Evolutionary conservation across 2,888 invertebrate species (phyloP).

Genomic region (Uloborus plumipes): DNA sequence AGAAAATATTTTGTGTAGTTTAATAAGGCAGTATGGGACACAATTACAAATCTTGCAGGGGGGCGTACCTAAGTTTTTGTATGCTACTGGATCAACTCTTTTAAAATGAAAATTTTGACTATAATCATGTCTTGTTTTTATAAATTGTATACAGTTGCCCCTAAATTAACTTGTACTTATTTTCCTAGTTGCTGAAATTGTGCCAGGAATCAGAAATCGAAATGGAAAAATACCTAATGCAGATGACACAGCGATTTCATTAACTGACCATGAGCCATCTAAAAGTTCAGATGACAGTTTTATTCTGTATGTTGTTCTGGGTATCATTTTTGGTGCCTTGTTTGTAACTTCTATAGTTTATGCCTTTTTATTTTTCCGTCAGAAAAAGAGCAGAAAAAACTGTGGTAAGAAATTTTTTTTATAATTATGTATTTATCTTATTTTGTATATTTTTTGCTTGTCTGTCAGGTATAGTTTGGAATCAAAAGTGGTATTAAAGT

Average conservation of each 20-base stretch:
- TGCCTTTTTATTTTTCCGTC: slow-evolving; percentile 72
- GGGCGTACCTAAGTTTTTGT: no score
- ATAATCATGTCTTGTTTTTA: no score
- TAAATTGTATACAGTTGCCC: neutral
- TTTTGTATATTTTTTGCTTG: neutral
- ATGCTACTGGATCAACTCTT: no score
- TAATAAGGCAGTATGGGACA: no score
- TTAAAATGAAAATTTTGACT: no score
- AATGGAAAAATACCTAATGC: slow-evolving; percentile 38
- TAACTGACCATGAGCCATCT: slow-evolving; percentile 27
- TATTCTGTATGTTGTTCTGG: slow-evolving; percentile 75
- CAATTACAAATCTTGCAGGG: no score
- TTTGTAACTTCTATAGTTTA: slow-evolving; percentile 78
- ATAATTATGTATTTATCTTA: neutral
- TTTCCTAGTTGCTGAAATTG: slow-evolving; percentile 26
- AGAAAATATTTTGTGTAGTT: no score
- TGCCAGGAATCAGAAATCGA: slow-evolving; percentile 22
- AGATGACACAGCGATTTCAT: slow-evolving; percentile 27
- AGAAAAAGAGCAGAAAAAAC: slow-evolving; percentile 10
- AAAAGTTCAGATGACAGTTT: slow-evolving; percentile 27
- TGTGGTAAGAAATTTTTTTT: slow-evolving; percentile 1
- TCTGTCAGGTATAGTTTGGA: no score
- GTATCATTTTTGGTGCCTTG: slow-evolving; percentile 75
- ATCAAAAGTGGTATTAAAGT: no score
- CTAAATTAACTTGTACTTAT: neutral